Evolutionary conservation across 1,140 invertebrate species (phyloP), one percentile per base, ranked within the genome.

Genomic region (Panonychus citri): DNA sequence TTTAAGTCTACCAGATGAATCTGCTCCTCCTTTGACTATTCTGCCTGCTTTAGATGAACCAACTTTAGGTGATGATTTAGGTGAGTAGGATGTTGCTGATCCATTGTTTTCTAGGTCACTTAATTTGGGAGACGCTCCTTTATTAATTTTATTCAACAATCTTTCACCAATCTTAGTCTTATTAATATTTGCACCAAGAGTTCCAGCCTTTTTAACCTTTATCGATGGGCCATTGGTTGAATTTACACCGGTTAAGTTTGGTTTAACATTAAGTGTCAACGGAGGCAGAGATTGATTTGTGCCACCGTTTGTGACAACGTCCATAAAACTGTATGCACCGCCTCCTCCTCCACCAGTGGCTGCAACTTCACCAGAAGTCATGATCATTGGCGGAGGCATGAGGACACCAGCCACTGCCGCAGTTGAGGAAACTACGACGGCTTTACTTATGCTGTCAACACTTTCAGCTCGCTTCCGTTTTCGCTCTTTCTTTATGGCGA

Each of bases 331-430:
- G 19, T 57, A 60, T 24, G 62, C 53, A 43, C 24, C 40, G 0
- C 25, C 54, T 13, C 19, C 42, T 25, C 25, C 54, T 13, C 19
- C 42, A 17, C 42, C 48, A 12, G 54, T 28, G 12, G 43, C 15
- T 49, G 54, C n/a, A 12, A 57, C 24, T 48, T 39, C 46, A 15
- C 34, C 30, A 48, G 26, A 55, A 30, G 48, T 54, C 0, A 51
- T 46, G n/a, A 51, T 27, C 24, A 48, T 30, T 3, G 58, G 55
- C 0, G 83, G 83, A 2, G 83, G 82, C 83, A 85, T 86, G 0
- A 81, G n/a, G 3, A 39, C 56, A 5, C 56, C 19, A 48, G 48
- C 58, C 12, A 21, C 26, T 7, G 53, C 39, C 5, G 37, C 43
- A 19, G 27, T 25, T 12, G 53, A 24, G 13, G 19, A 37, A 3